A percentile compares a stretch with the other conserved stretches of the same genome.
These are phyloP conservation scores for Burhinus bistriatus DNA, from an alignment of 2,113 vertebrate species.

Conservation along the genomic window DNA sequence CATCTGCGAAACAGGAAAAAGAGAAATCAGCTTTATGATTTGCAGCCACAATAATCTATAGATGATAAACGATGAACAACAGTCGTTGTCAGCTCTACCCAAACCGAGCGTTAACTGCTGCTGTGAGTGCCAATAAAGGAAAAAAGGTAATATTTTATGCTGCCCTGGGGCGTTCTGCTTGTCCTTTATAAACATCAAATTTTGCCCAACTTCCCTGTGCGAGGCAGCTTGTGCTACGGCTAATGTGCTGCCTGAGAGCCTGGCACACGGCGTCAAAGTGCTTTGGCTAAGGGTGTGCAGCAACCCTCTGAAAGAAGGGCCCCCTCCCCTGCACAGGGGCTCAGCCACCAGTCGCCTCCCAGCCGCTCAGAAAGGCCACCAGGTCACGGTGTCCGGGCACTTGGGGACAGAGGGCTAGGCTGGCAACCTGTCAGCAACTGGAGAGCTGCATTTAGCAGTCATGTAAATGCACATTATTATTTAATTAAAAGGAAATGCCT, in stretches of 20 bases:
- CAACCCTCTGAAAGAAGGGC: not conserved
- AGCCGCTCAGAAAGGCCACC: fast-evolving
- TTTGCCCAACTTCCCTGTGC: not conserved
- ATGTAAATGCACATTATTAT: not conserved
- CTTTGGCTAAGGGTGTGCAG: not conserved
- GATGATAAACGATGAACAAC: not conserved
- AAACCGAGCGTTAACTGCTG: not conserved
- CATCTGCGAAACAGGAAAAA: not conserved
- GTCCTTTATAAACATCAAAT: not conserved
- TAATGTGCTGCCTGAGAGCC: not conserved
- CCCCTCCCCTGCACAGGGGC: not conserved
- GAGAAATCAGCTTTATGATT: not conserved
- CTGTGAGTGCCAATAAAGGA: not conserved
- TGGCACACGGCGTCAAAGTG: not conserved
- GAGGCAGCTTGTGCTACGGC: not conserved
- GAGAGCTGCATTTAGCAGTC: not conserved
- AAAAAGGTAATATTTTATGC: not conserved
- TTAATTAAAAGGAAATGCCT: not conserved
- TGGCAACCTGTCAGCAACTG: not conserved
- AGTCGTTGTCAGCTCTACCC: not conserved
- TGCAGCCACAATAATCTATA: not conserved
- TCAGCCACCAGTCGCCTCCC: not conserved
- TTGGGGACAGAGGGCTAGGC: not conserved
- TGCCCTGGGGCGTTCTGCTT: not conserved
- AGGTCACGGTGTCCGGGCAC: fast-evolving